Conservation (phyloP, 2,113 vertebrate genomes). For the Poeciliopsis turrubarensis region DNA sequence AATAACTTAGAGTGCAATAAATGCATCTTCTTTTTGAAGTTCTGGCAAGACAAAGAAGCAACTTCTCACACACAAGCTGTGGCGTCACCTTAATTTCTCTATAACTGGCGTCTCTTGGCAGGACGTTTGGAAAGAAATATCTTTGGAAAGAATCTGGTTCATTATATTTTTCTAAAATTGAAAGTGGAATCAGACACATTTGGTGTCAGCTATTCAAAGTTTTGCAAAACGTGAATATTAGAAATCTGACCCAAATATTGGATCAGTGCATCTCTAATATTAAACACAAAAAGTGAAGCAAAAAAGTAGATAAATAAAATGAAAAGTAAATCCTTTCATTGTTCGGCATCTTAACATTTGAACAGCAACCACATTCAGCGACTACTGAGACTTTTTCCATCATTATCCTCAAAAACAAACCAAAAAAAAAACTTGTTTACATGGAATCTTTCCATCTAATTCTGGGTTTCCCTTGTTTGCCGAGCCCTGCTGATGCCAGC, state of each 20-base stretch:
- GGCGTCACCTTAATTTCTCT: not conserved
- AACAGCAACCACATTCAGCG: not conserved
- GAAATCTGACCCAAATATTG: not conserved
- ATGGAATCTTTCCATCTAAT: slow-evolving; percentile 34
- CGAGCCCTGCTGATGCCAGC: slow-evolving; percentile 45
- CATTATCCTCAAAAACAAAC: slow-evolving; percentile 5
- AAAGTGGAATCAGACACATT: not conserved
- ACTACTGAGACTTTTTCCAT: slow-evolving; percentile 33
- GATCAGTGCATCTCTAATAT: not conserved
- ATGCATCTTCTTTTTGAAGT: not conserved
- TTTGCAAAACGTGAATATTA: not conserved
- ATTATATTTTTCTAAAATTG: not conserved
- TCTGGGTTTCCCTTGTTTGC: slow-evolving; percentile 50
- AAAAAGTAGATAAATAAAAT: not conserved
- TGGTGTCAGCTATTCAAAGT: not conserved
- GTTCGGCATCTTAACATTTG: not conserved
- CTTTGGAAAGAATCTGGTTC: not conserved
- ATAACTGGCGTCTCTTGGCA: not conserved
- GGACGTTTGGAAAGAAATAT: not conserved
- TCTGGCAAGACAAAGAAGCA: not conserved
- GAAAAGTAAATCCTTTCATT: not conserved
- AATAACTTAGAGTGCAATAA: not conserved
- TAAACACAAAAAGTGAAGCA: too few relatives aligned
- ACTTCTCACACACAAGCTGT: not conserved
- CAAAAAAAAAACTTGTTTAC: slow-evolving; percentile 20